Conservation (phyloP, 1,140 invertebrate species). For the Calosoma granatense region DNA sequence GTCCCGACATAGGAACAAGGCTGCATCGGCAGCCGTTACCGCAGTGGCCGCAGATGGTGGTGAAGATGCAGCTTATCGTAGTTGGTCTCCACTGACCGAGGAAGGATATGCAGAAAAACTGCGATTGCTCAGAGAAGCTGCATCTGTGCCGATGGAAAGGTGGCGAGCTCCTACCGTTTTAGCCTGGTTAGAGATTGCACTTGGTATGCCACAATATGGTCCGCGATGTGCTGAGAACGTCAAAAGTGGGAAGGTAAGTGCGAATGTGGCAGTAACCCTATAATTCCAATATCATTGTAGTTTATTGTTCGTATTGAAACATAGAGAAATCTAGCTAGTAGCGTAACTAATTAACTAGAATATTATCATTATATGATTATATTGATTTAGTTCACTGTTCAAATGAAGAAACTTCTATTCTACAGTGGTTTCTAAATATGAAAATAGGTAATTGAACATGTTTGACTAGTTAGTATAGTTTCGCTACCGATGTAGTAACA, state of each 20-base stretch:
- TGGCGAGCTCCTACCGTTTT: conserved; percentile 88
- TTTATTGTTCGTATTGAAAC: too few relatives aligned
- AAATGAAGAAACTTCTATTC: too few relatives aligned
- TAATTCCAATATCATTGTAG: not conserved
- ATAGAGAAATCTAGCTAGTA: too few relatives aligned
- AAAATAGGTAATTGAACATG: too few relatives aligned
- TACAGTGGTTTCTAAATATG: too few relatives aligned
- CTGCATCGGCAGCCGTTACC: conserved; percentile 32
- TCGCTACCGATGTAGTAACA: too few relatives aligned
- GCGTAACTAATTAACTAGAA: not conserved
- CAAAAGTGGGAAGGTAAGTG: conserved; percentile 80
- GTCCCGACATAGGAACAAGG: conserved; percentile 68
- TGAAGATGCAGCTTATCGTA: conserved; percentile 30
- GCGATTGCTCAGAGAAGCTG: conserved; percentile 70
- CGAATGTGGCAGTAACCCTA: conserved; percentile 13
- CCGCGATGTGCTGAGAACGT: conserved; percentile 83
- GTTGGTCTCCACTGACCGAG: conserved; percentile 71
- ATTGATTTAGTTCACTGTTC: too few relatives aligned
- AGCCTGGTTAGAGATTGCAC: conserved; percentile 84
- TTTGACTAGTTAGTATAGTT: too few relatives aligned
- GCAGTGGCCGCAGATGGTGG: not conserved
- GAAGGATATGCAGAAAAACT: conserved; percentile 78
- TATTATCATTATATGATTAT: too few relatives aligned
- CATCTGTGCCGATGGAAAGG: conserved; percentile 75
- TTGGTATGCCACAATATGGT: conserved; percentile 90